phyloP scores from a whole-genome alignment of 2,888 invertebrate genomes.

The Caenorhabditis sulstoni region DNA sequence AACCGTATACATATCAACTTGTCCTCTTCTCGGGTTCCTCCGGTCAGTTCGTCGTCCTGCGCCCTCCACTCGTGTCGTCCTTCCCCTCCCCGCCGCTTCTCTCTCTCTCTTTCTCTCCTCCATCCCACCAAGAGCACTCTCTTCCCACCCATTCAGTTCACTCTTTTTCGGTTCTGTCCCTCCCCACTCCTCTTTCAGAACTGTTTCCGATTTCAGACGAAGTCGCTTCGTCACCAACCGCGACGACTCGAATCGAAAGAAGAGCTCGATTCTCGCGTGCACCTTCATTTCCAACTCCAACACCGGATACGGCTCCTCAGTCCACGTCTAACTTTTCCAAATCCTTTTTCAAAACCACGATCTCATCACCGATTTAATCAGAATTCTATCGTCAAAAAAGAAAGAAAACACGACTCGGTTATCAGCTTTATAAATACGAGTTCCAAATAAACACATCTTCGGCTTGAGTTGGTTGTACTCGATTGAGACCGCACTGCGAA shows the following conservation, averaged over 20 bases:
- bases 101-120: not conserved
- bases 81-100: constrained; percentile 9
- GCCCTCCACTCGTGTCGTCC: constrained; percentile 23
- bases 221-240: constrained; percentile 41
- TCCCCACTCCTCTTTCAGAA: not conserved
- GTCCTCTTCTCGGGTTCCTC: constrained; percentile 10
- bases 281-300: constrained; percentile 56
- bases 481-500: constrained; percentile 34
- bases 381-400: not conserved
- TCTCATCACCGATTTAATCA: constrained; percentile 10
- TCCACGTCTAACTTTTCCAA: constrained; percentile 27
- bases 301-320: constrained; percentile 44
- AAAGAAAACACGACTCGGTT: constrained; percentile 31
- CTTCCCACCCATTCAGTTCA: constrained; percentile 10
- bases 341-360: not conserved
- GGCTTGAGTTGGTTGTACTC: constrained; percentile 31
- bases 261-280: constrained; percentile 57
- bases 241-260: constrained; percentile 44
- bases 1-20: not conserved
- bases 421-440: constrained; percentile 56
- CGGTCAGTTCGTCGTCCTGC: constrained; percentile 37
- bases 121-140: not conserved
- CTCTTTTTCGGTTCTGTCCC: not conserved
- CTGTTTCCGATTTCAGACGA: constrained; percentile 24
- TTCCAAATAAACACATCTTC: constrained; percentile 32